phyloP scores from a whole-genome alignment of 2,113 vertebrate genomes.

The Myanophis thanlyinensis region DNA sequence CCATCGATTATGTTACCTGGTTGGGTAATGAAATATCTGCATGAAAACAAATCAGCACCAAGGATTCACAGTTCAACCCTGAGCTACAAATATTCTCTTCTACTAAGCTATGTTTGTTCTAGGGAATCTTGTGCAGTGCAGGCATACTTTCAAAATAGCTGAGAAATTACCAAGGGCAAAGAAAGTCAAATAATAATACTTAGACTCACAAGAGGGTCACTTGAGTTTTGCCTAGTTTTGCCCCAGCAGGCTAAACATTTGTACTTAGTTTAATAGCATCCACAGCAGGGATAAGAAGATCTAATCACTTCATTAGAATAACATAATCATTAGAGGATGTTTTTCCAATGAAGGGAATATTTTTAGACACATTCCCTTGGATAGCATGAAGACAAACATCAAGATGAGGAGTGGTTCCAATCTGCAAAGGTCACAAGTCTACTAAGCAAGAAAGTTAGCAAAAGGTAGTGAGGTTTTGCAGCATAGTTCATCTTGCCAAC shows the following conservation, averaged over 20 bases:
- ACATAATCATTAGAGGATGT: conserved; percentile 53
- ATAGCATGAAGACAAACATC: conserved; percentile 33
- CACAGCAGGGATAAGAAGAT: conserved; percentile 60
- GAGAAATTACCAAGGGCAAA: conserved; percentile 65
- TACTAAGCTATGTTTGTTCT: neutral
- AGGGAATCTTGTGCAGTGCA: neutral
- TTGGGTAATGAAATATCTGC: neutral
- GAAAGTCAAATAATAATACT: conserved; percentile 66
- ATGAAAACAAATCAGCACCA: neutral
- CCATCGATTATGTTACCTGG: neutral
- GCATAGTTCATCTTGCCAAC: neutral
- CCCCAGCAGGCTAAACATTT: conserved; percentile 68
- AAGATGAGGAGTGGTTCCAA: conserved; percentile 22
- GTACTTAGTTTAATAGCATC: conserved; percentile 58
- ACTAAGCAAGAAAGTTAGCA: conserved; percentile 28
- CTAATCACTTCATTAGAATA: conserved; percentile 65
- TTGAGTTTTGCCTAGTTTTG: conserved; percentile 66
- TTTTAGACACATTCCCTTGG: conserved; percentile 38
- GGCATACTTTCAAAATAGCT: conserved; percentile 5
- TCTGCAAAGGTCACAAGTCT: conserved; percentile 31
- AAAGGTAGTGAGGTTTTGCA: neutral
- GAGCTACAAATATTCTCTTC: neutral
- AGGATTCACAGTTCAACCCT: neutral
- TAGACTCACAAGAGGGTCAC: conserved; percentile 62
- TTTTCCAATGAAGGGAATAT: conserved; percentile 20